Base-by-base conservation (phyloP, 2,797 vertebrate species). In the Schizopygopsis pylzovi region DNA sequence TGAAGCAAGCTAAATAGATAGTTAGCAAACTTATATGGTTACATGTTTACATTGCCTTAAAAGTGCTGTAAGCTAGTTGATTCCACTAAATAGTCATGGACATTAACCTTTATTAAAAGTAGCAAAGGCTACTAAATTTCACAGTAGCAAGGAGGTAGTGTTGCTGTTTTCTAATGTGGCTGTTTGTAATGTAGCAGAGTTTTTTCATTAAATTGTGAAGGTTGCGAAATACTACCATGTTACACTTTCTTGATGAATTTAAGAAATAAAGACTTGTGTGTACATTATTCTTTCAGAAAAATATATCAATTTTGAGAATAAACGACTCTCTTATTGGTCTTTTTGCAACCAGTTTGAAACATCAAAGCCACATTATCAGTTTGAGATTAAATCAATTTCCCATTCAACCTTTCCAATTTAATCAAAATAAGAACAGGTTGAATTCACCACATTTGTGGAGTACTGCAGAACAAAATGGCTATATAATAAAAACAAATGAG, bases 401-500 rank as follows among this genome's bases (percentile, higher is more conserved):
- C 28, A 67, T 37, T 43, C 9, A 67, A 67, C 15, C n/a, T 25
- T 61, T 25, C 56, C 56, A 18, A 12, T 61, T 61, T 5, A 4
- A 12, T 61, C 15, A 37, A 67, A 9, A 67, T 9, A 2, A 37
- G 15, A 67, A 37, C 63, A 67, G 15, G 63, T 67, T 33, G 13
- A 33, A 67, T 37, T 67, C 28, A 33, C 28, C 63, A 65, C 15
- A 65, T 33, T 16, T 16, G 28, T 18, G 28, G 63, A 65, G 63
- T 16, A 67, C 59, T 16, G 63, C 28, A 67, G 28, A 67, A 67
- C 33, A 67, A 67, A 10, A 18, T 15, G 33, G 28, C 63, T 67
- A 4, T 9, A 28, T 33, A 65, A 45, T 67, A 67, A 67, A 81
- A 13, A 68, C 43, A 68, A 68, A 80, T 80, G 5, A 80, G 18